phyloP scores from a whole-genome alignment of 1,140 invertebrate species.

The Drosophila bipectinata region DNA sequence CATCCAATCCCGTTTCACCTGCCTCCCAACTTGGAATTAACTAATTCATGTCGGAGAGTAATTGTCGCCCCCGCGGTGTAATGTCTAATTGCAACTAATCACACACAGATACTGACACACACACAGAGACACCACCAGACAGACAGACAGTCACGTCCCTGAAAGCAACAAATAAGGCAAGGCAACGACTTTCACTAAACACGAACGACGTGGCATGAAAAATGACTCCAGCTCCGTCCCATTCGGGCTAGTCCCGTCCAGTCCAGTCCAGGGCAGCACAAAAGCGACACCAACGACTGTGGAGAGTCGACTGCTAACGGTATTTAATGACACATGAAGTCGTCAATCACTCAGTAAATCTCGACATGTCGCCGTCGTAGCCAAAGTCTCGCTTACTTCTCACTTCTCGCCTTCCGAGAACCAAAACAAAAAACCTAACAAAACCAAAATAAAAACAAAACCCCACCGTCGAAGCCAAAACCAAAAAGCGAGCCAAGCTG shows the following conservation, averaged over 20 bases:
- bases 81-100: slow-evolving; percentile 67
- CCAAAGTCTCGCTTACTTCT: slow-evolving; percentile 34
- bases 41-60: slow-evolving; percentile 17
- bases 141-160: background rate
- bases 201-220: slow-evolving; percentile 24
- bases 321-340: slow-evolving; percentile 82
- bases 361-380: slow-evolving; percentile 72
- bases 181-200: slow-evolving; percentile 30
- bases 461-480: slow-evolving; percentile 8
- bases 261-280: slow-evolving; percentile 17
- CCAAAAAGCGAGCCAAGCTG: slow-evolving; percentile 8
- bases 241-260: background rate
- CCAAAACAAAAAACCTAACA: slow-evolving; percentile 14
- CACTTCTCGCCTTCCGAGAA: slow-evolving; percentile 23
- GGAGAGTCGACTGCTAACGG: slow-evolving; percentile 59
- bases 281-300: slow-evolving; percentile 7
- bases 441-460: slow-evolving; percentile 14
- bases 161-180: slow-evolving; percentile 16
- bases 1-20: background rate
- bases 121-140: background rate
- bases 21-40: background rate
- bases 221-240: slow-evolving; percentile 15
- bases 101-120: slow-evolving; percentile 32
- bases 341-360: slow-evolving; percentile 81
- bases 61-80: slow-evolving; percentile 37